Evolutionary conservation across 30 jellyfish, hydroid and myxozoan species (phyloP).

Genomic region (Turritopsis rubra): DNA sequence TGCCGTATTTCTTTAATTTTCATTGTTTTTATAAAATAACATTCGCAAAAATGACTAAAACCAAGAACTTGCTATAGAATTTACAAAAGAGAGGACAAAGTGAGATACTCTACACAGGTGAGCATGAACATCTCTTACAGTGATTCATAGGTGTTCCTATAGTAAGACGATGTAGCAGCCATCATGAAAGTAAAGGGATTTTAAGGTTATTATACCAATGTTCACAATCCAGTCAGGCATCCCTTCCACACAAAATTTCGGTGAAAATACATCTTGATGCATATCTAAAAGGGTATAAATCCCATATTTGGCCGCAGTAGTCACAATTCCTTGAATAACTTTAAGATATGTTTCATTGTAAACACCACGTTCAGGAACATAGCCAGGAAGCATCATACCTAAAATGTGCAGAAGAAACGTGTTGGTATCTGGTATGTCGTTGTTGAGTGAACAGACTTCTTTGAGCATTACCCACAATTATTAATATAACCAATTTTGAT

Average conservation of each 20-base stretch:
- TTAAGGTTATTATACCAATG: conserved; percentile 66
- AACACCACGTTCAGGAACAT: conserved; percentile 75
- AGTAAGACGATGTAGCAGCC: no score
- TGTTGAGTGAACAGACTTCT: background rate
- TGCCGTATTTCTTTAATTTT: no score
- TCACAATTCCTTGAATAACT: conserved; percentile 49
- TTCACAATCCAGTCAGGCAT: conserved; percentile 94
- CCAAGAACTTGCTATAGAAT: background rate
- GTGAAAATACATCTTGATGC: conserved; percentile 97
- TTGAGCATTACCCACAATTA: no score
- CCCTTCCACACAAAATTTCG: conserved; percentile 93
- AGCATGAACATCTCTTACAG: no score
- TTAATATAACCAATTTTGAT: no score
- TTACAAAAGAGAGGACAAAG: background rate
- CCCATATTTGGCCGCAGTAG: conserved; percentile 76
- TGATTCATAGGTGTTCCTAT: no score
- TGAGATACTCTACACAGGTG: no score
- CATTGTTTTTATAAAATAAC: no score
- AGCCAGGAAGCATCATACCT: conserved; percentile 98
- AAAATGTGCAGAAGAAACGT: background rate
- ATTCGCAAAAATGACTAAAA: background rate
- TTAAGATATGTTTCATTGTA: conserved; percentile 81
- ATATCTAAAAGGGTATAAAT: conserved; percentile 85
- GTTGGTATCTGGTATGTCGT: background rate
- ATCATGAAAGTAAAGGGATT: no score